phyloP scores from a whole-genome alignment of 2,888 invertebrate species.

The Tyria jacobaeae region DNA sequence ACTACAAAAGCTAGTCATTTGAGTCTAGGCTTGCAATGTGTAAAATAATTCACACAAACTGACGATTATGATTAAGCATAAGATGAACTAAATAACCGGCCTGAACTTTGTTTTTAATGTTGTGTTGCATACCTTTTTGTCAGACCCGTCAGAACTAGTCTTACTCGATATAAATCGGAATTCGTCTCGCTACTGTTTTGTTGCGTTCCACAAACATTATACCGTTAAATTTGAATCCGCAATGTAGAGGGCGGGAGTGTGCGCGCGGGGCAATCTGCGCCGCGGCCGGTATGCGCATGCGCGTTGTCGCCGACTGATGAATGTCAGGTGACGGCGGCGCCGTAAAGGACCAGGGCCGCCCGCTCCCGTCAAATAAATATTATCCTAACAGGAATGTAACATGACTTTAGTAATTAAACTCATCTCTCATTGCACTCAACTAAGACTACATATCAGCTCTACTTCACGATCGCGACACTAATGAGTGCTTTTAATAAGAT shows the following conservation, averaged over 20 bases:
- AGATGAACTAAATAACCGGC: slow-evolving; percentile 45
- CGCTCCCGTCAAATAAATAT: slow-evolving; percentile 61
- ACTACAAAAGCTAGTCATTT: not conserved
- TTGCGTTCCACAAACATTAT: slow-evolving; percentile 74
- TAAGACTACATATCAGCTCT: slow-evolving; percentile 24
- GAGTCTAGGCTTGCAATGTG: not conserved
- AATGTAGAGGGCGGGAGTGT: slow-evolving; percentile 36
- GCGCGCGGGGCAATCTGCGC: slow-evolving; percentile 53
- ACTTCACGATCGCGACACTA: slow-evolving; percentile 59
- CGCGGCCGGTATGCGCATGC: slow-evolving; percentile 72
- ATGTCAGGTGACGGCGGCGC: slow-evolving; percentile 82
- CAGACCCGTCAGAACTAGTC: slow-evolving; percentile 62
- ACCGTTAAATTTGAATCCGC: slow-evolving; percentile 84
- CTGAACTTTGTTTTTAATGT: too few relatives aligned
- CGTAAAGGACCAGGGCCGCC: slow-evolving; percentile 61
- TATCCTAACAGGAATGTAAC: slow-evolving; percentile 55
- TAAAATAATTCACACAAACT: not conserved
- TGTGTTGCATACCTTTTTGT: slow-evolving; percentile 72
- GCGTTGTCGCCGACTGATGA: slow-evolving; percentile 84
- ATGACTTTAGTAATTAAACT: slow-evolving; percentile 29
- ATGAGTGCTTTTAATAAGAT: slow-evolving; percentile 56
- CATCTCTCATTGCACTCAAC: slow-evolving; percentile 14
- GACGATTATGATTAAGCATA: slow-evolving; percentile 7
- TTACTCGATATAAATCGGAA: slow-evolving; percentile 68
- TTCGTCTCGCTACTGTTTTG: slow-evolving; percentile 69